These are phyloP conservation scores for Martes martes DNA, from an alignment of 2,113 vertebrate species.

Conservation along the genomic window DNA sequence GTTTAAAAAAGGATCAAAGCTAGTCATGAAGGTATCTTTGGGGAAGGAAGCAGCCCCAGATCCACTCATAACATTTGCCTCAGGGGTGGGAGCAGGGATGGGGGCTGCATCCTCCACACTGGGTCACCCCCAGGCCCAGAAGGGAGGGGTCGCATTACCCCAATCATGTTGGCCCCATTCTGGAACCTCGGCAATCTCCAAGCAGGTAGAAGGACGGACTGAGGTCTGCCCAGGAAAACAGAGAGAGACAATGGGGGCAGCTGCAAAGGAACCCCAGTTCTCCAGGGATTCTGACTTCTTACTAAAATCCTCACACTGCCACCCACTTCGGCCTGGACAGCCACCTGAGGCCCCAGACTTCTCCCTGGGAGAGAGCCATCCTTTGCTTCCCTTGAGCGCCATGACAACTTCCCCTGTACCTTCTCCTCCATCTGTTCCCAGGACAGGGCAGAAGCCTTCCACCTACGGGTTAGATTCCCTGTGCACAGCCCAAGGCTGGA, in stretches of 20 bases:
- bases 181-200: background rate
- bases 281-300: background rate
- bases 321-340: background rate
- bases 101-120: background rate
- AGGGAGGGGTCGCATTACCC: background rate
- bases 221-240: background rate
- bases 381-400: background rate
- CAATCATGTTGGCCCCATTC: background rate
- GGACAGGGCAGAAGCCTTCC: background rate
- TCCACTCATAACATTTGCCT: background rate
- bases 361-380: background rate
- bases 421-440: background rate
- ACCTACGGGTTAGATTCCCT: too few species aligned
- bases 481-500: accelerated
- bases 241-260: background rate
- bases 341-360: background rate
- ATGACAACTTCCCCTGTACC: background rate
- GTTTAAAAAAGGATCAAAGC: background rate
- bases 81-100: background rate
- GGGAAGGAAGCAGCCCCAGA: background rate
- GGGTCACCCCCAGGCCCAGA: background rate
- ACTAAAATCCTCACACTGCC: background rate
- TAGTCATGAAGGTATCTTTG: background rate
- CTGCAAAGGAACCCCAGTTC: background rate
- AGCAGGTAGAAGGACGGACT: background rate